phyloP scores from a whole-genome alignment of 92 coral and sea anemone species.

The Hydrozoanthus gracilis region DNA sequence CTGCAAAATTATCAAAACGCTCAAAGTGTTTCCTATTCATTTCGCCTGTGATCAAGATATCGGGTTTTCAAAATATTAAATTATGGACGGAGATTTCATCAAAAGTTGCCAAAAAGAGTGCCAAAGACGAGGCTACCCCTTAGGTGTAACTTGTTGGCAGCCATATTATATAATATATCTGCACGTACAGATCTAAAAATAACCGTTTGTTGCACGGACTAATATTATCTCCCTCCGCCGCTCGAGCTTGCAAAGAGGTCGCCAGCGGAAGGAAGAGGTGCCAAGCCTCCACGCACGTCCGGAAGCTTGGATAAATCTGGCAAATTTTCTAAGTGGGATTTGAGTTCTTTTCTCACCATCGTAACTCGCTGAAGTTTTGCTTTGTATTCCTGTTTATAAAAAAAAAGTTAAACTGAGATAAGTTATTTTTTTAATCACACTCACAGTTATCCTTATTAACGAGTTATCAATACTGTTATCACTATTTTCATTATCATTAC shows the following conservation, averaged over 20 bases:
- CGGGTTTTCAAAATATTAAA: too few species aligned
- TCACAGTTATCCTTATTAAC: too few species aligned
- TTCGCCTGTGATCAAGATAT: too few species aligned
- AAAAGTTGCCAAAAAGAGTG: too few species aligned
- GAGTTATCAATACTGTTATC: neutral
- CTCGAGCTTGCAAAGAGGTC: conserved; percentile 89
- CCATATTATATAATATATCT: too few species aligned
- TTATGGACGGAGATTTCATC: too few species aligned
- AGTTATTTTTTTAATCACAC: neutral
- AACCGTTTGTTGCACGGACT: too few species aligned
- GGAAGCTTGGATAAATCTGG: conserved; percentile 97
- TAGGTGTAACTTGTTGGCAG: too few species aligned
- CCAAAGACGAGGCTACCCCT: too few species aligned
- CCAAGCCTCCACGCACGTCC: conserved; percentile 91
- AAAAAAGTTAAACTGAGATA: neutral
- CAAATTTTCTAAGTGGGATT: conserved; percentile 93
- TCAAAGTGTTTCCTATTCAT: too few species aligned
- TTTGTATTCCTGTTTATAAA: conserved; percentile 79
- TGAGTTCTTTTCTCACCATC: conserved; percentile 92
- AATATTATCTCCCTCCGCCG: conserved; percentile 41
- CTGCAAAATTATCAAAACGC: too few species aligned
- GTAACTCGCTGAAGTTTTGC: conserved; percentile 93
- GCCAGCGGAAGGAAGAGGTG: conserved; percentile 99
- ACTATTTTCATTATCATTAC: neutral
- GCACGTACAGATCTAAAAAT: too few species aligned